Evolutionary conservation across 2,888 invertebrate genomes (phyloP).

Genomic region (Orthosia gracilis): DNA sequence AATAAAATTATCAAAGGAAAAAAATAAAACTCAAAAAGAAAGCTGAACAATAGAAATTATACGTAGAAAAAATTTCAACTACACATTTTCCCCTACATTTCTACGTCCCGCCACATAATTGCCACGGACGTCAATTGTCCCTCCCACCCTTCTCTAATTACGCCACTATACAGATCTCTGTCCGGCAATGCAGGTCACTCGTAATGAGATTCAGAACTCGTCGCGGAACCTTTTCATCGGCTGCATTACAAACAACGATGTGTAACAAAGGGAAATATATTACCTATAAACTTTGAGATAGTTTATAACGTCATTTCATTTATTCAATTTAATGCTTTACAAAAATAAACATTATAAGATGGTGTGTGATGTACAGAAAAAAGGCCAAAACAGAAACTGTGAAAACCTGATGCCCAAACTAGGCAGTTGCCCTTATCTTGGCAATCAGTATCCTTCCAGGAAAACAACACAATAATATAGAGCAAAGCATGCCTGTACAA

Average conservation of each 20-base stretch:
- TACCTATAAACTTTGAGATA: neutral
- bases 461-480: too few relatives aligned
- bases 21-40: too few relatives aligned
- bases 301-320: too few relatives aligned
- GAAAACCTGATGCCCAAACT: too few relatives aligned
- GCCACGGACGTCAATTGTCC: constrained; percentile 30
- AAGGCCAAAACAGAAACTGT: too few relatives aligned
- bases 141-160: constrained; percentile 53
- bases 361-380: too few relatives aligned
- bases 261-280: neutral
- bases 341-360: too few relatives aligned
- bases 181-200: constrained; percentile 61
- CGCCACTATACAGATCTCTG: constrained; percentile 47
- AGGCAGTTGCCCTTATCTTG: too few relatives aligned
- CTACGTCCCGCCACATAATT: constrained; percentile 28
- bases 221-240: constrained; percentile 42
- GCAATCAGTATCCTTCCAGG: too few relatives aligned
- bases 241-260: constrained; percentile 32
- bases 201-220: constrained; percentile 66
- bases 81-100: constrained; percentile 15
- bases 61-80: neutral
- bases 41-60: neutral
- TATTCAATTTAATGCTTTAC: too few relatives aligned
- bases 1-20: too few relatives aligned
- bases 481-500: too few relatives aligned